Conservation (phyloP, 2,113 vertebrate genomes). For the Solenodon paradoxus region DNA sequence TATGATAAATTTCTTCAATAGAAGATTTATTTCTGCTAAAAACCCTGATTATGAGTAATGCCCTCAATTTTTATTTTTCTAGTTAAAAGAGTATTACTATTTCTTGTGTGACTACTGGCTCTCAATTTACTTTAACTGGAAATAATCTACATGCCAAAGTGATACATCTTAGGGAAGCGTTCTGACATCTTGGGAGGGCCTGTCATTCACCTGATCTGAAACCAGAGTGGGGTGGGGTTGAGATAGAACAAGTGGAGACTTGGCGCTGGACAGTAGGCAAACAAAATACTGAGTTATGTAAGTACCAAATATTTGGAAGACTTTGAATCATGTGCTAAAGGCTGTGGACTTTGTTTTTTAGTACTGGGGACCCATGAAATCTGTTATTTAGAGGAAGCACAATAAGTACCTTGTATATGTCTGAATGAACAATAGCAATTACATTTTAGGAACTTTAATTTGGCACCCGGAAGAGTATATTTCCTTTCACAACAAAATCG, state of each 20-base stretch:
- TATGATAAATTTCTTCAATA: too few species aligned
- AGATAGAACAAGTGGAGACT: not conserved
- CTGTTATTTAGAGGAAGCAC: not conserved
- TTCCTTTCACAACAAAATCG: not conserved
- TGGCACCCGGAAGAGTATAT: not conserved
- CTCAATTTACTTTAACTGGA: too few species aligned
- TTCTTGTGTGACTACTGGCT: too few species aligned
- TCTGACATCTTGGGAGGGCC: too few species aligned
- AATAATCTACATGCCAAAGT: too few species aligned
- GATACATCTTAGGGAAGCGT: too few species aligned
- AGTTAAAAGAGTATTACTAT: too few species aligned
- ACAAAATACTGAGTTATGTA: not conserved
- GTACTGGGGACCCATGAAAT: not conserved
- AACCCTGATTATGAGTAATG: too few species aligned
- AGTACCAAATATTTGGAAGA: not conserved
- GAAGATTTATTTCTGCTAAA: too few species aligned
- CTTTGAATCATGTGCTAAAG: not conserved
- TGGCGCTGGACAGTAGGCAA: fast-evolving
- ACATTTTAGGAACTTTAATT: not conserved
- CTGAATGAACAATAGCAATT: not conserved
- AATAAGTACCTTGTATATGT: not conserved
- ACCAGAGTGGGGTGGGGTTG: not conserved
- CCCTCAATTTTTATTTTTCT: too few species aligned
- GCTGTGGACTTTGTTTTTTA: not conserved
- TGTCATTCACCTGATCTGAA: not conserved